Base-by-base conservation (phyloP, 2,797 vertebrate species). In the Catostomus latipinnis region DNA sequence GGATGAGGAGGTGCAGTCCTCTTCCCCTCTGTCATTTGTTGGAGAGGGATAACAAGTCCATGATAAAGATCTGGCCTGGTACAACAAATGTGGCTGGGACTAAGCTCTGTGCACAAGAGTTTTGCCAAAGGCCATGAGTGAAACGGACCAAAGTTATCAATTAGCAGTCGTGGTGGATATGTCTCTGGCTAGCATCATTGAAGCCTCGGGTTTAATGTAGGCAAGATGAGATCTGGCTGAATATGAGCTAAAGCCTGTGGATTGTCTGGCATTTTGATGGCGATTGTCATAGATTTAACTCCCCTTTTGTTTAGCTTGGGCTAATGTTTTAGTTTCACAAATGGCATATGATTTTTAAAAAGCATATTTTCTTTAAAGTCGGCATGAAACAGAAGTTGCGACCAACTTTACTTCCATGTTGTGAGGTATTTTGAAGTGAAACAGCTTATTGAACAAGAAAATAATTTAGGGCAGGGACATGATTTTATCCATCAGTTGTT, bases 51-150 rank as follows among this genome's bases (percentile, higher is more conserved):
- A 80, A 81, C 18, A 62, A 76, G 72, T 54, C 76, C 12, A 43
- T 71, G 70, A 83, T 85, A 71, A 82, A 81, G 80, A 85, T 83
- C 74, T 50, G 54, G 46, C 18, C 62, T 45, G 13, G 73, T 56
- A n/a, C 58, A 62, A 75, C 71, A 66, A 68, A 75, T 70, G 58
- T 60, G 71, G 6, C 66, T 65, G 7, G 45, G 67, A 66, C 66
- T n/a, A 57, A 49, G 61, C 67, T 69, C 14, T 56, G 75, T 45
- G 78, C 49, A 75, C 60, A 48, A 56, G 69, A 57, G 70, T 63
- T 52, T 66, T 12, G 70, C 74, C 56, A 57, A 62, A 52, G 43
- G 63, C 60, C 57, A 54, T 69, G 66, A 81, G 71, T 74, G 56
- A 80, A 80, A 67, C 7, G 18, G 70, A 60, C 43, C 61, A 58